Evolutionary conservation across 1,140 invertebrate species (phyloP).

Genomic region (Heterodera carotae): DNA sequence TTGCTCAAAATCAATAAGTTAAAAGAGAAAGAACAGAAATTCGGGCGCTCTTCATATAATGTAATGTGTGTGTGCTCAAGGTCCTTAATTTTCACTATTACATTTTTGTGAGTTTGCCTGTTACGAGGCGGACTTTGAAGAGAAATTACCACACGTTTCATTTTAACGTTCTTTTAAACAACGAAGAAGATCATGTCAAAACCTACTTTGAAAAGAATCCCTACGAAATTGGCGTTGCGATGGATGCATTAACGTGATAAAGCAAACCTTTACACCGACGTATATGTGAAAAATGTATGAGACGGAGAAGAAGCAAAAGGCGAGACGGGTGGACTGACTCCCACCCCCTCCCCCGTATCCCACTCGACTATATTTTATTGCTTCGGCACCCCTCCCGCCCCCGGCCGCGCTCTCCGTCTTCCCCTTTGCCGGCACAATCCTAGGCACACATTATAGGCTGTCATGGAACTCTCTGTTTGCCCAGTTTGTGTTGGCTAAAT

Average conservation of each 20-base stretch:
- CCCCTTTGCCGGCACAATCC: neutral
- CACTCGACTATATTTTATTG: neutral
- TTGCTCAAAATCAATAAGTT: conserved; percentile 4
- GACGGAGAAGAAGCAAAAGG: neutral
- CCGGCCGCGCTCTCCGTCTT: neutral
- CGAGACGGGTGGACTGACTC: neutral
- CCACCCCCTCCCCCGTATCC: too few relatives aligned
- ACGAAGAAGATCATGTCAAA: too few relatives aligned
- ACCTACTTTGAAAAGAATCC: too few relatives aligned
- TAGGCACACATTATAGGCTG: neutral
- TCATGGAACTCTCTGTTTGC: conserved; percentile 9
- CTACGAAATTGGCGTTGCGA: too few relatives aligned
- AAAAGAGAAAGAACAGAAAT: neutral
- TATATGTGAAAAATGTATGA: too few relatives aligned
- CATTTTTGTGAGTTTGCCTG: neutral
- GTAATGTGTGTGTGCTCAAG: neutral
- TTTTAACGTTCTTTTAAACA: neutral
- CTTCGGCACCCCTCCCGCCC: neutral
- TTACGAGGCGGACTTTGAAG: neutral
- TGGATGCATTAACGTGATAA: neutral
- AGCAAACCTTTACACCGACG: neutral
- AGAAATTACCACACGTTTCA: neutral
- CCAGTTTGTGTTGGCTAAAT: neutral
- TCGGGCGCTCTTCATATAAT: neutral
- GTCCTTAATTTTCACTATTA: neutral